Base-by-base conservation (phyloP, 2,888 invertebrate species). In the Apotomis betuletana region DNA sequence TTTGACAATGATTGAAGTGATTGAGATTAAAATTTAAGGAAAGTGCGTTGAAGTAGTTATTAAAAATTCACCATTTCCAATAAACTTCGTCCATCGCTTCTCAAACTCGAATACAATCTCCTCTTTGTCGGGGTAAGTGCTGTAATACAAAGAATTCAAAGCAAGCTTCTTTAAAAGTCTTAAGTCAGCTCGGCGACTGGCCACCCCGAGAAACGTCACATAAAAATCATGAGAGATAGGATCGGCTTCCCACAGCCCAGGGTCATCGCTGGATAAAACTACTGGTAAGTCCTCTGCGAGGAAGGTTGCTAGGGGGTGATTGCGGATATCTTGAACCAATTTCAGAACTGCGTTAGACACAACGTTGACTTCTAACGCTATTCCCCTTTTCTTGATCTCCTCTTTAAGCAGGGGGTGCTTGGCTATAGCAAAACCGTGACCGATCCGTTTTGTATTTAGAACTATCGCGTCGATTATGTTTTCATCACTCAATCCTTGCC, bases 171-270 rank as follows among this genome's bases (percentile, higher is more conserved):
- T 97, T 36, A 97, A 87, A 10, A 96, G 88, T 70, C 94, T 94
- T 65, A 97, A 84, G 80, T 97, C 97, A 0, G 96, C 94, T 70
- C 94, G 94, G 27, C 94, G 90, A 52, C 96, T 96, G 9, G 96
- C 95, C 60, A 97, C 95, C 0, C 95, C 96, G 82, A 97, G 90
- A 79, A 97, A 97, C 0, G 95, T 94, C n/a, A 96, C 94, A 82
- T 97, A 97, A 83, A 96, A 96, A 82, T 97, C 97, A 78, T 97
- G 96, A 36, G 96, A 96, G 6, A 97, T 81, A 0, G 95, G 96
- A 12, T 94, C 92, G 0, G 96, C 95, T 0, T 94, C 95, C 97
- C 97, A 97, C 5, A 95, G 94, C 0, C 96, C 95, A 0, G 97
- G 97, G 84, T 97, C 97, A 79, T 97, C 97, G 79, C 96, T 96